Base-by-base conservation (phyloP, 2,113 vertebrate species). In the Mirza zaza region DNA sequence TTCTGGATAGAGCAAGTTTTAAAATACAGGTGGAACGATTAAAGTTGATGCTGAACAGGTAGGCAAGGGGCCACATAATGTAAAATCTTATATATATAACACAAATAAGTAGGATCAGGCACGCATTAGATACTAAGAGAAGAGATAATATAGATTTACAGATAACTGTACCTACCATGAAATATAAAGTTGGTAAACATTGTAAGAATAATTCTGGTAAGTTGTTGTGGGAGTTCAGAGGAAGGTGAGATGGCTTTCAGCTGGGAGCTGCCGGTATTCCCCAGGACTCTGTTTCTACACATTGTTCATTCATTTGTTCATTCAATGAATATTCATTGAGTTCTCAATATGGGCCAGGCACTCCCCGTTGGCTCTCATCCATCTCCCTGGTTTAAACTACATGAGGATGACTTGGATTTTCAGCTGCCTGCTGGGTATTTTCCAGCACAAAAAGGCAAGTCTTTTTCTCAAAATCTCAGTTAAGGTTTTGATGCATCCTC, bases 331-430 rank as follows among this genome's bases (percentile, higher is more conserved):
- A 70, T 87, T 68, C 95, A 73, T 25, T 90, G 71, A 87, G 68
- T 80, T 89, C 18, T 55, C 23, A 34, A 82, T 63, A 23, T 85
- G 39, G 89, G 17, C 36, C 42, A 73, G 73, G 27, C 29, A 39
- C 67, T 52, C 21, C 29, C 55, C 65, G 42, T 77, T 91, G 63
- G 83, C 65, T 94, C 29, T 85, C 65, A 75, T 90, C 50, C 59
- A 71, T 65, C n/a, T 80, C 57, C 45, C 52, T 87, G 42, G 67
- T 87, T 95, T 95, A 68, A 96, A 57, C 63, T 32, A 50, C 20
- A 39, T 52, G 71, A 85, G 55, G 17, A 83, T 92, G 75, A 96
- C 84, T 90, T 95, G 34, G 68, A 50, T 83, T 89, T 93, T 96
- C 57, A 91, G 50, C 79, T 70, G 25, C 52, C 34, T 86, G 1